Conservation (phyloP, 1,140 invertebrate genomes). For the Pseudomyrmex concolor region DNA sequence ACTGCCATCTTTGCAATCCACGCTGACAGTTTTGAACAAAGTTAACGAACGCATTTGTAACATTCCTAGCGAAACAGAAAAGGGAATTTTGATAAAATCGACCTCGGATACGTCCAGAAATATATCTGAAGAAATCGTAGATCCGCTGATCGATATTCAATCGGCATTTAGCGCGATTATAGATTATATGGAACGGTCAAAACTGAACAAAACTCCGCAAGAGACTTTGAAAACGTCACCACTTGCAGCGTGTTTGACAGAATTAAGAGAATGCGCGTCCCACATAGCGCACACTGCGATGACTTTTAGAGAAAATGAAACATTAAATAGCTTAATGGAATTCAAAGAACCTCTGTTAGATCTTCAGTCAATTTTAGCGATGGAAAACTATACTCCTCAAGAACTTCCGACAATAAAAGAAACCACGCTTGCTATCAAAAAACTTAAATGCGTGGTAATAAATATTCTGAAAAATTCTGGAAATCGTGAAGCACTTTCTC, state of each 20-base stretch:
- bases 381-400: slow-evolving; percentile 52
- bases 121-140: slow-evolving; percentile 77
- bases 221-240: slow-evolving; percentile 51
- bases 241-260: slow-evolving; percentile 71
- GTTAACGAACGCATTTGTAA: slow-evolving; percentile 34
- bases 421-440: slow-evolving; percentile 69
- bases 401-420: slow-evolving; percentile 73
- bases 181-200: slow-evolving; percentile 70
- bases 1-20: slow-evolving; percentile 24
- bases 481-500: slow-evolving; percentile 59
- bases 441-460: slow-evolving; percentile 71
- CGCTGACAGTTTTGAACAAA: slow-evolving; percentile 6
- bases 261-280: slow-evolving; percentile 78
- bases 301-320: slow-evolving; percentile 76
- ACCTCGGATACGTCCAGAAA: slow-evolving; percentile 55
- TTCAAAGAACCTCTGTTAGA: slow-evolving; percentile 76
- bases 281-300: slow-evolving; percentile 78
- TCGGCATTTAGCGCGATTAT: slow-evolving; percentile 75
- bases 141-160: slow-evolving; percentile 80
- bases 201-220: slow-evolving; percentile 35
- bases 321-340: slow-evolving; percentile 74
- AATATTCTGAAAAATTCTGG: slow-evolving; percentile 65
- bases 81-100: slow-evolving; percentile 9
- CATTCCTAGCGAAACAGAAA: neutral
- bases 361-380: slow-evolving; percentile 71